Evolutionary conservation across 64 coral and sea anemone species (phyloP).

Genomic region (Actinia equina): DNA sequence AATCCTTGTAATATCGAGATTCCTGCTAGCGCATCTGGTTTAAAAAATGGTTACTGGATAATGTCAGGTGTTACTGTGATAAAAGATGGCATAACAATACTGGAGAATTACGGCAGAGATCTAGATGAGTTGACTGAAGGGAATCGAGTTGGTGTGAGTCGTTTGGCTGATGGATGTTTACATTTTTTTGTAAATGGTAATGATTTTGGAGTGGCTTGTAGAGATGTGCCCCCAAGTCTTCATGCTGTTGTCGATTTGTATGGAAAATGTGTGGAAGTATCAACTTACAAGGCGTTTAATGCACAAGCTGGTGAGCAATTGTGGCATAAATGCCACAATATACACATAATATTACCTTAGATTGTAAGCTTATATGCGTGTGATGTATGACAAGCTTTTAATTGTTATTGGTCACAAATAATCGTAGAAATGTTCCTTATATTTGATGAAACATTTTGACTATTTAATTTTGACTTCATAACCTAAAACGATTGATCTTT

Average conservation of each 20-base stretch:
- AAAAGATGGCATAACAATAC: conserved; percentile 75
- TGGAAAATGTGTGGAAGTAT: conserved; percentile 90
- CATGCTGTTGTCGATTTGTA: conserved; percentile 95
- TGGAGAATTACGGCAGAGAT: conserved; percentile 79
- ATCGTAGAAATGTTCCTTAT: not conserved
- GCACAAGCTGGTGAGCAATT: conserved; percentile 43
- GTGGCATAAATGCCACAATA: not conserved
- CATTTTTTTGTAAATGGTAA: conserved; percentile 93
- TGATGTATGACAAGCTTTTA: too few relatives aligned
- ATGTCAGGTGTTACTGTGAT: conserved; percentile 85
- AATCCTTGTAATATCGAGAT: conserved; percentile 70
- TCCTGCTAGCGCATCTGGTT: conserved; percentile 67
- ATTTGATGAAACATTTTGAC: not conserved
- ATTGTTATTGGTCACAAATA: too few relatives aligned
- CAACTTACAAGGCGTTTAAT: conserved; percentile 58
- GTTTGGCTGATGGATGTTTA: conserved; percentile 46
- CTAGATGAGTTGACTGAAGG: conserved; percentile 79
- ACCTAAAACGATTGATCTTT: not conserved
- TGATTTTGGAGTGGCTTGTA: conserved; percentile 83
- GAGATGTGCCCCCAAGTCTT: conserved; percentile 63
- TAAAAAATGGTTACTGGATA: conserved; percentile 95
- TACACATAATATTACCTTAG: too few relatives aligned
- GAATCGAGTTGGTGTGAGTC: conserved; percentile 75
- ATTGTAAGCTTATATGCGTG: too few relatives aligned
- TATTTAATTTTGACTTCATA: not conserved